Base-by-base conservation (phyloP, 1,140 invertebrate genomes). In the Drosophila cardini region DNA sequence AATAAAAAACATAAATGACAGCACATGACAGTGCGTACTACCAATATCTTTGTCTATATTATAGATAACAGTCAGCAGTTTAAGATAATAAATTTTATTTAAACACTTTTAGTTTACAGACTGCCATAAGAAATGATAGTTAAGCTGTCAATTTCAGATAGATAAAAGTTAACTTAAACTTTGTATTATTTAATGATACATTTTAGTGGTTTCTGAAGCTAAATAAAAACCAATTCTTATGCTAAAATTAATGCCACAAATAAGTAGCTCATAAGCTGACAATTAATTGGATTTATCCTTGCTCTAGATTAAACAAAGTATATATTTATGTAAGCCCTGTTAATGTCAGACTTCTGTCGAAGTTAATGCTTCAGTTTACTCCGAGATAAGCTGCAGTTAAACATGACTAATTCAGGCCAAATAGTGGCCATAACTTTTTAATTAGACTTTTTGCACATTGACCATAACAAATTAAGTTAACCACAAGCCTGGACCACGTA, bases 361-460 rank as follows among this genome's bases (percentile, higher is more conserved):
- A 57, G 26, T 46, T 26, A 34, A 15, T 21, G 5, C 21, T 6
- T 1, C 57, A 61, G 26, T 53, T 11, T 9, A 9, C 26, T 15
- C 13, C n/a, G 9, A n/a, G 21, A 36, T 65, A 36, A 72, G 62
- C 55, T 46, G 4, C 9, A 9, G n/a, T 18, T 67, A 7, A 36
- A 9, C 6, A 32, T n/a, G 30, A 8, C 30, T 15, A 42, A 57
- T 42, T 26, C 52, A n/a, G 8, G 11, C 11, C 38, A 36, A 40
- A 55, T 67, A 36, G 34, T 45, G 38, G 38, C 18, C 61, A 76
- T 76, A 72, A 76, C 68, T 60, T 72, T 76, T 72, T 76, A 76
- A 76, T 76, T 76, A 62, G 68, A 50, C 34, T 50, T 36, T 56
- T 64, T 34, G 32, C 46, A 30, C 30, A 30, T 15, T 63, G 50